Percentiles rank a stretch among this genome's conserved stretches.
Evolutionary conservation across 2,888 invertebrate species (phyloP).

Genomic region (Meloe dianella): DNA sequence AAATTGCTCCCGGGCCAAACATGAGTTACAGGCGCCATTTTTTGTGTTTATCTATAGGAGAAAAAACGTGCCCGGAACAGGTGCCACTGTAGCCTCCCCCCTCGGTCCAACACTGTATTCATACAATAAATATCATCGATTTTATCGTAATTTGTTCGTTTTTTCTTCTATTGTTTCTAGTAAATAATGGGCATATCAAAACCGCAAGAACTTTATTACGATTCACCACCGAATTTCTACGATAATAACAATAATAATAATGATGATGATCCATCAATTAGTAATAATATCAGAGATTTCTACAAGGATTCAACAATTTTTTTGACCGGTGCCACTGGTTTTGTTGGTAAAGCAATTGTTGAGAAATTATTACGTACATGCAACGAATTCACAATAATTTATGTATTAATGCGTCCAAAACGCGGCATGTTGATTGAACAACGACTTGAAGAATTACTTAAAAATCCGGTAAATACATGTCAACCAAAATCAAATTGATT

Average conservation of each 20-base stretch:
- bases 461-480: constrained; percentile 66
- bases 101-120: no score
- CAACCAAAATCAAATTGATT: no score
- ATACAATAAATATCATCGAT: no score
- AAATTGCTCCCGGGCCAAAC: no score
- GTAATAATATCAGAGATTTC: constrained; percentile 47
- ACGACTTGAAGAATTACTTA: constrained; percentile 75
- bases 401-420: constrained; percentile 80
- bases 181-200: constrained; percentile 21
- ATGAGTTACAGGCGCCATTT: no score
- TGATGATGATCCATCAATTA: constrained; percentile 21
- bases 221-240: constrained; percentile 12
- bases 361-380: constrained; percentile 91
- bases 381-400: constrained; percentile 77
- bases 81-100: no score
- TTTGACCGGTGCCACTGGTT: constrained; percentile 71
- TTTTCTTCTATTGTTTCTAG: constrained; percentile 4
- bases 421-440: constrained; percentile 72
- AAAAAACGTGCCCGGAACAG: no score
- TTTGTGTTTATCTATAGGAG: no score
- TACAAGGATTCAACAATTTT: constrained; percentile 55
- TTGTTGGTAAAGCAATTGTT: constrained; percentile 89
- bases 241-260: constrained; percentile 29
- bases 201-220: constrained; percentile 20
- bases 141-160: background rate